Percentiles rank a stretch among this genome's conserved stretches.
Evolutionary conservation across 2,113 vertebrate species (phyloP).

Genomic region (Patagioenas fasciata): DNA sequence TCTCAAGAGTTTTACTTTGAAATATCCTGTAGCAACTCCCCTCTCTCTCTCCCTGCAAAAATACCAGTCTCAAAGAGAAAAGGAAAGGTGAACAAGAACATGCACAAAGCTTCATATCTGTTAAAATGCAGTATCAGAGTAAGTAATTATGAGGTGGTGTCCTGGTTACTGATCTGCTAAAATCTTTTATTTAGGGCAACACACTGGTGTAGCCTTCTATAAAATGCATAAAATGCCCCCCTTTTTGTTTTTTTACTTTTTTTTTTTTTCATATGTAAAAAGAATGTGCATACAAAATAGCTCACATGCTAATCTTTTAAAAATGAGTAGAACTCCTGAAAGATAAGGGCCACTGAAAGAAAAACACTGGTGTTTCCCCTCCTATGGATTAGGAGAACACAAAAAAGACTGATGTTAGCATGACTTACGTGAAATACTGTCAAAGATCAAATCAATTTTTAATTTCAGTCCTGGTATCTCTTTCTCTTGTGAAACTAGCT

Average conservation of each 20-base stretch:
- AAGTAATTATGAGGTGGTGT: neutral
- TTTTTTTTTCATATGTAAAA: neutral
- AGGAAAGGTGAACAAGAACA: neutral
- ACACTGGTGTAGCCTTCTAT: too few species aligned
- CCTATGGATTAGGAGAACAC: neutral
- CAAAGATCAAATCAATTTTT: neutral
- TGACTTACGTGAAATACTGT: neutral
- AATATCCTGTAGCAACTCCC: neutral
- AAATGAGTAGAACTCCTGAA: neutral
- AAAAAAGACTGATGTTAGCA: neutral
- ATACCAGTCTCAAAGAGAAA: neutral
- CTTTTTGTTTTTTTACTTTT: too few species aligned
- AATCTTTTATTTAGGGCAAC: neutral
- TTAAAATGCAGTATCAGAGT: neutral
- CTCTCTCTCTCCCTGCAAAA: neutral
- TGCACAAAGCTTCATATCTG: neutral
- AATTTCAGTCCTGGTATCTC: neutral
- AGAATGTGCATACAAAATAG: neutral
- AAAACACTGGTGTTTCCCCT: neutral
- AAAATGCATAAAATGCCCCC: too few species aligned
- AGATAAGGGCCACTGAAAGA: neutral
- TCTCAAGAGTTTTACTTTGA: neutral
- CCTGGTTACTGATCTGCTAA: neutral
- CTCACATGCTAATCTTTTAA: neutral
- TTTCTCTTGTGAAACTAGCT: constrained; percentile 14